Evolutionary conservation across 1,140 invertebrate species (phyloP), one percentile per base, ranked within the genome.

Genomic region (Brachionus rubens): DNA sequence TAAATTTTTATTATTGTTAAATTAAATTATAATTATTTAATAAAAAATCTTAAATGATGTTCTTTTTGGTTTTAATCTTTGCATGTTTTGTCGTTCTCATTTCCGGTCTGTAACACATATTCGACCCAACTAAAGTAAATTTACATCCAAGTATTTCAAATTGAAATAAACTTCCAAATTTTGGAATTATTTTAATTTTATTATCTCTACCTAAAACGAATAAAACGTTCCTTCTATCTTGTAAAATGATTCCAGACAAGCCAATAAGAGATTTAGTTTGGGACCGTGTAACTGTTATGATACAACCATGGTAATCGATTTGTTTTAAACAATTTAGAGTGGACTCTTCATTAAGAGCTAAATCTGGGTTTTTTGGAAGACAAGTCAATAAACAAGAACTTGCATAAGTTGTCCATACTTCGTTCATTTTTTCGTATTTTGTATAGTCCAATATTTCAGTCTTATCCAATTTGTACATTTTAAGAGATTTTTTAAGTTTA

Each of bases 1-100:
- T n/a, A n/a, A n/a, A n/a, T n/a, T n/a, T n/a, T n/a, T n/a, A n/a
- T n/a, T n/a, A n/a, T n/a, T n/a, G n/a, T n/a, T n/a, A n/a, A n/a
- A n/a, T n/a, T n/a, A n/a, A n/a, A n/a, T n/a, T n/a, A n/a, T n/a
- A n/a, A n/a, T n/a, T n/a, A n/a, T n/a, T n/a, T n/a, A n/a, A n/a
- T n/a, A 19, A 21, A 36, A 7, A 52, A 19, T 36, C n/a, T 52
- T 24, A 70, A 24, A 19, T 6, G 12, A 72, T 72, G 16, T 50
- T 50, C 26, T 72, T 72, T 72, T 72, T 72, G 14, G 46, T 72
- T 28, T 72, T 72, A 9, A 72, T 19, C 30, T 72, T 72, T 6
- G 68, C 68, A 72, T 72, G 68, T 16, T 72, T 72, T 9, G 68
- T 72, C 16, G 68, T 72, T 41, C 68, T 48, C 14, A 72, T 72